Evolutionary conservation across 1,140 invertebrate genomes (phyloP).

Genomic region (Gryllus bimaculatus): DNA sequence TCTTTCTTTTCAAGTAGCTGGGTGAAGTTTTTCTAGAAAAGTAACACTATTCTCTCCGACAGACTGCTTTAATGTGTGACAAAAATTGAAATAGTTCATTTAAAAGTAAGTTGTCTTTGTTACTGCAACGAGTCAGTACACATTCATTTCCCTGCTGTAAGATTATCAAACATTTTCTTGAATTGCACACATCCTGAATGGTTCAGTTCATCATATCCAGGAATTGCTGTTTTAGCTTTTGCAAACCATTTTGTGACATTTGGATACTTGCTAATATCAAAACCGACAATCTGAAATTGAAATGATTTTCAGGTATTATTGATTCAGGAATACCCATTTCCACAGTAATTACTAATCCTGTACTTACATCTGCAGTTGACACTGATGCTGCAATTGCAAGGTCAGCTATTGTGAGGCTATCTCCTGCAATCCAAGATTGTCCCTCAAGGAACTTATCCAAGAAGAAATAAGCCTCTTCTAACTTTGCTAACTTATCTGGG

Average conservation of each 20-base stretch:
- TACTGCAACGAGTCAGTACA: too few species aligned
- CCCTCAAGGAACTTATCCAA: slow-evolving; percentile 33
- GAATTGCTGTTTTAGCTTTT: slow-evolving; percentile 17
- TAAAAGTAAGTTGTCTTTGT: too few species aligned
- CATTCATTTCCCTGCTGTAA: not conserved
- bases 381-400: slow-evolving; percentile 48
- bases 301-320: not conserved
- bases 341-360: not conserved
- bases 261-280: slow-evolving; percentile 15
- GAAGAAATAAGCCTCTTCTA: slow-evolving; percentile 29
- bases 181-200: slow-evolving; percentile 13
- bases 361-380: slow-evolving; percentile 50
- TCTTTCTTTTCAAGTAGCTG: too few species aligned
- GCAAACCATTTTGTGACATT: slow-evolving; percentile 17
- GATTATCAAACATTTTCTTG: slow-evolving; percentile 16
- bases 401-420: slow-evolving; percentile 63
- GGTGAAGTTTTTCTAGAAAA: too few species aligned
- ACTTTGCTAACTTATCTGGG: slow-evolving; percentile 43
- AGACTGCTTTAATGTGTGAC: too few species aligned
- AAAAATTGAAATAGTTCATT: too few species aligned
- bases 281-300: slow-evolving; percentile 15
- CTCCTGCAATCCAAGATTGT: slow-evolving; percentile 39
- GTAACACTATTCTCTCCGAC: too few species aligned
- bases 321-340: not conserved
- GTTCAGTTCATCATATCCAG: slow-evolving; percentile 20